phyloP scores from a whole-genome alignment of 2,888 invertebrate species.

The Eupithecia vulgata region DNA sequence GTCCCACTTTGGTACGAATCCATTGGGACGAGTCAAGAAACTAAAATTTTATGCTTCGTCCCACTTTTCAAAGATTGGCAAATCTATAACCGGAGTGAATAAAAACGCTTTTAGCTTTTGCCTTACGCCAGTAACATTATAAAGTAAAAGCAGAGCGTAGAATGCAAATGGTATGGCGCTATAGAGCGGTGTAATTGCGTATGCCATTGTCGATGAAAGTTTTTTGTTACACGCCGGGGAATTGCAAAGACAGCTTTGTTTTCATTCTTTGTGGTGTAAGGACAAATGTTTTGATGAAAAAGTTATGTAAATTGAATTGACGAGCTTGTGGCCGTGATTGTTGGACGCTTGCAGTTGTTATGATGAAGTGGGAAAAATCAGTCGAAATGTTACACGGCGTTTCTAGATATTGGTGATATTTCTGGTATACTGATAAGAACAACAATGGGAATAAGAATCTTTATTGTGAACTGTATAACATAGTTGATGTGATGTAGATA shows the following conservation, averaged over 20 bases:
- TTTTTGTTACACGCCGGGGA: slow-evolving; percentile 38
- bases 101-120: slow-evolving; percentile 30
- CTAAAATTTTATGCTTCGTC: too few relatives aligned
- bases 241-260: slow-evolving; percentile 35
- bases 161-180: slow-evolving; percentile 58
- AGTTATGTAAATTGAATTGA: neutral
- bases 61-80: too few relatives aligned
- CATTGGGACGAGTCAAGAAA: too few relatives aligned
- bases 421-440: neutral
- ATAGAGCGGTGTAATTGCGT: slow-evolving; percentile 62
- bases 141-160: slow-evolving; percentile 57
- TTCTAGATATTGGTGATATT: too few relatives aligned
- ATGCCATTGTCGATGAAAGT: slow-evolving; percentile 53
- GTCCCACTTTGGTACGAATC: too few relatives aligned
- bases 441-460: too few relatives aligned
- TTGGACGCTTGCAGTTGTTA: neutral
- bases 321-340: neutral
- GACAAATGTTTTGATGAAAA: slow-evolving; percentile 1
- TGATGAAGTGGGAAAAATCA: neutral
- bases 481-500: too few relatives aligned
- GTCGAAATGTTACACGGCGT: neutral
- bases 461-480: too few relatives aligned
- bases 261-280: slow-evolving; percentile 12
- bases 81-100: neutral
- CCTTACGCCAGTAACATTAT: slow-evolving; percentile 48